Base-by-base conservation (phyloP, 1,140 invertebrate species). In the Diuraphis noxia region DNA sequence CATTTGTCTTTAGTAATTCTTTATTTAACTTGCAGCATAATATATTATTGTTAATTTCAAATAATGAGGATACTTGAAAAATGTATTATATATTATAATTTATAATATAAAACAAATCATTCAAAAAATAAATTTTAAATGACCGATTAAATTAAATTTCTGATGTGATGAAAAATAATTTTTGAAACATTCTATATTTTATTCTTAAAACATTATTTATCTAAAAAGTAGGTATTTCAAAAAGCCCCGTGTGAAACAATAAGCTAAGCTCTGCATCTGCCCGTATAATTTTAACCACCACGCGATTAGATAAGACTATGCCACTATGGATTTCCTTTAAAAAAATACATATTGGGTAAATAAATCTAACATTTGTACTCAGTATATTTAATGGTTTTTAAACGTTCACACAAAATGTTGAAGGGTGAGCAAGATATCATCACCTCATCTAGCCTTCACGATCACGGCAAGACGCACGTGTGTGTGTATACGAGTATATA, bases 291-390 rank as follows among this genome's bases (percentile, higher is more conserved):
- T 85, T 85, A 46, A 85, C 41, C 41, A 52, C 36, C 41, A 1
- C 34, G 10, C 6, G 85, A 49, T 86, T 52, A 86, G 85, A 86
- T 52, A 86, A 52, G 34, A 52, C n/a, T 19, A 41, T 34, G 8
- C 36, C n/a, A 49, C 21, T 34, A 43, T 34, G 1, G 46, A 86
- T 49, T 36, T 43, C 25, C 46, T n/a, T n/a, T 21, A 46, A 34
- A 84, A 85, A 85, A 40, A 72, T 72, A n/a, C n/a, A 82, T 86
- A 52, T 86, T 38, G 21, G 7, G 85, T 86, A 86, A 86, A 86
- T 52, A 52, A 86, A 86, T 86, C 85, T 38, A 10, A 23, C 19
- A 34, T 86, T 86, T 86, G 9, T 86, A 30, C 41, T 40, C 17
- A 17, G 10, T 82, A 79, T 79, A 6, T 86, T 25, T 52, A 52